Evolutionary conservation across 92 coral and sea anemone species (phyloP), one percentile per base, ranked within the genome.

Genomic region (Siderastrea siderea): DNA sequence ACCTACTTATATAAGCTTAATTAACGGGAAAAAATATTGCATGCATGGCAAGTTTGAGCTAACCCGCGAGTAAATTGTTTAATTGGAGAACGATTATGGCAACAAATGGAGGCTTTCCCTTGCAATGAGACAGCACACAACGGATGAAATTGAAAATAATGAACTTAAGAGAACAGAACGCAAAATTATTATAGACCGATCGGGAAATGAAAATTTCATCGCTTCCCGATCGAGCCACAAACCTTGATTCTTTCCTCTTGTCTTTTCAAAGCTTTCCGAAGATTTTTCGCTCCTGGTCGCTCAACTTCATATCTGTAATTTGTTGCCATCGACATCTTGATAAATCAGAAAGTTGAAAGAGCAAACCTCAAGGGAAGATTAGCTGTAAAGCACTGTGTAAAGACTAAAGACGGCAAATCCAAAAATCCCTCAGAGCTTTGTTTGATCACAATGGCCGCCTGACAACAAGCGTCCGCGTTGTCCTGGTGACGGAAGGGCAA

Each of bases 261-360:
- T 86, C 98, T 77, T 86, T 95, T 88, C 9, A 97, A 77, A 26
- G 98, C 99, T 74, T 97, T 97, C 19, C 96, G 86, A 2, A 97
- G 82, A 58, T 89, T 92, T 79, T 97, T 96, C 19, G 96, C 96
- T 67, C 98, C 94, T n/a, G 99, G 99, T 3, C 96, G 91, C 59
- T 94, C 98, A 50, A 97, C 87, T 83, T 97, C 99, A 75, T 94
- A 97, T 66, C 99, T 87, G 53, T 93, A 97, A 69, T 93, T 95
- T 59, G 99, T 97, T 61, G 96, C 84, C 98, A 96, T 97, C 84
- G 99, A 97, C 99, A 97, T 97, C 77, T 89, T 95, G 64, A 44
- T 8, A 59, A 71, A 4, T 5, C 12, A 46, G 17, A 60, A 53
- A 46, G 72, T 53, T n/a, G 55, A 73, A 52, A 77, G 49, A 59